Evolutionary conservation across 2,888 invertebrate genomes (phyloP), one percentile per base, ranked within the genome.

Genomic region (Amblyjoppa proteus): DNA sequence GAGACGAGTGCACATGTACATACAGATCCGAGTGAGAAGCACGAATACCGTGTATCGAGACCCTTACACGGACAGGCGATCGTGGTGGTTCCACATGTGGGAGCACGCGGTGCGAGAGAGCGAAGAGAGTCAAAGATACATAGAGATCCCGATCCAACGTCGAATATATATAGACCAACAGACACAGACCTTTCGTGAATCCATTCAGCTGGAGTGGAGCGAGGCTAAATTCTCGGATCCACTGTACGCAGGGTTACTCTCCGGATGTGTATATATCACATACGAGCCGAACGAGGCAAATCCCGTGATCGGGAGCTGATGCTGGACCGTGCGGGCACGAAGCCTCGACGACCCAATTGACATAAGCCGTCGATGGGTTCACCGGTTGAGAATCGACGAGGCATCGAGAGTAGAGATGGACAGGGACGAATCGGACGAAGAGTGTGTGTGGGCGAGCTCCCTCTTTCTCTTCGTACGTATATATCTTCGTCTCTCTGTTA

Each of bases 361-460:
- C 85, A 83, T 81, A 86, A 86, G 84, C 86, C 84, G 56, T 64
- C 84, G 73, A 84, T 81, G 73, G 76, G 77, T 81, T 84, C 81
- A 66, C 49, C 49, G 61, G 68, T 77, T 68, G 71, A 68, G 77
- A 81, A 80, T 76, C 69, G 61, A 58, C 75, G 66, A 56, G 56
- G 68, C 58, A 74, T 51, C 56, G 68, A 66, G 71, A 71, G 34
- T n/a, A 41, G n/a, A 73, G 58, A n/a, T 34, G 64, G 64, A 61
- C 16, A 34, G 16, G 31, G 34, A 16, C 31, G 13, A 64, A 64
- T 31, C 34, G 2, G 34, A 64, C 58, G 58, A 58, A 49, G 31
- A 64, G 64, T 61, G 25, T 28, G n/a, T 61, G 45, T 20, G n/a
- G 53, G n/a, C 1, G 31, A 34, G 34, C 3, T 45, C 25, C 4